These are phyloP conservation scores for Epizoanthus rinbou DNA, from an alignment of 92 coral and sea anemone genomes.

Conservation along the genomic window DNA sequence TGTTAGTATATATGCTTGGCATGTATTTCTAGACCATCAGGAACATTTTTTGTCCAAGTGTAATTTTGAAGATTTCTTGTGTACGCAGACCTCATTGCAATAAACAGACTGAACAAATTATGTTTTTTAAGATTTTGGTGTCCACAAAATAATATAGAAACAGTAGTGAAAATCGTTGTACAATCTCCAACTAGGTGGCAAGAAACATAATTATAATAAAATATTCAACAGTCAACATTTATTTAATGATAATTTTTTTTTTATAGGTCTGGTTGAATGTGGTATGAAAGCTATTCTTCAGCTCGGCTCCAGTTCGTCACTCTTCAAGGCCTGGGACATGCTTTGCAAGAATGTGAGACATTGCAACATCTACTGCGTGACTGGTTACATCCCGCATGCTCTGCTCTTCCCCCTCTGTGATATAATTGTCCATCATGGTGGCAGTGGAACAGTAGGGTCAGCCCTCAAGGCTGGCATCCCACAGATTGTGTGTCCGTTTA, in stretches of 20 bases:
- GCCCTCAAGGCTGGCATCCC: constrained; percentile 81
- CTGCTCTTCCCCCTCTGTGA: constrained; percentile 80
- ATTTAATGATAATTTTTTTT: not conserved
- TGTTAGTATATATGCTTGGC: too few relatives aligned
- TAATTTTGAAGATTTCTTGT: too few relatives aligned
- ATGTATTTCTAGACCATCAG: too few relatives aligned
- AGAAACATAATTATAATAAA: too few relatives aligned
- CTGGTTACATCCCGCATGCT: constrained; percentile 70
- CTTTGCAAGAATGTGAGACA: constrained; percentile 74
- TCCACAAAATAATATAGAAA: too few relatives aligned
- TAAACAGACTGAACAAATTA: too few relatives aligned
- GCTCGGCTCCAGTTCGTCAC: constrained; percentile 57
- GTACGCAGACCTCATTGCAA: too few relatives aligned
- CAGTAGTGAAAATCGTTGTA: too few relatives aligned
- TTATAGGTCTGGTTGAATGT: constrained; percentile 81
- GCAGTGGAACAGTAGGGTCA: constrained; percentile 89
- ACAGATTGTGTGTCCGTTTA: constrained; percentile 87
- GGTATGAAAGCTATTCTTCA: constrained; percentile 79
- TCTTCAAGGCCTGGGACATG: constrained; percentile 91
- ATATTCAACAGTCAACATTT: too few relatives aligned
- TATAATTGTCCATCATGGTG: constrained; percentile 84
- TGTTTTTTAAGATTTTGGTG: too few relatives aligned
- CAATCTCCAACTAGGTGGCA: too few relatives aligned
- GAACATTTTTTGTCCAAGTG: too few relatives aligned
- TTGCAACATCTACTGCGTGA: constrained; percentile 86